phyloP scores from a whole-genome alignment of 2,797 vertebrate genomes.

The Craterocephalus amniculus region DNA sequence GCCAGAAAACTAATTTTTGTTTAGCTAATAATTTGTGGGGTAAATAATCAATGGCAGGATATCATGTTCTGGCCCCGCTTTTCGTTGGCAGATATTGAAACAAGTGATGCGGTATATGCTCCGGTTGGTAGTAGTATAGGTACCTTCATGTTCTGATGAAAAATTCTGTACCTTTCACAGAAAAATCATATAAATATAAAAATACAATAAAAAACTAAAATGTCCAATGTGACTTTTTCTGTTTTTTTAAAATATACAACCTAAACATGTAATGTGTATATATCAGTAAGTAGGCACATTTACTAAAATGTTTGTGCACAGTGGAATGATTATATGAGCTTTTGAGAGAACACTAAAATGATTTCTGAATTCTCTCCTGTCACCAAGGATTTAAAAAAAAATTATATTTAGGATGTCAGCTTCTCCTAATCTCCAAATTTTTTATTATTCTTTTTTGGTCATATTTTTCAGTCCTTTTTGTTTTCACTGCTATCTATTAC shows the following conservation, averaged over 20 bases:
- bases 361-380: conserved; percentile 49
- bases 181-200: neutral
- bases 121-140: neutral
- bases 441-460: no score
- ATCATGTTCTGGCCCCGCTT: neutral
- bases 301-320: conserved; percentile 26
- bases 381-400: no score
- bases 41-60: neutral
- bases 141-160: neutral
- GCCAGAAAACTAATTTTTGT: neutral
- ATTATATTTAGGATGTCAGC: conserved; percentile 45
- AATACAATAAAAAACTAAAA: no score
- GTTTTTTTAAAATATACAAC: neutral
- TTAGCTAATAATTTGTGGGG: conserved; percentile 7
- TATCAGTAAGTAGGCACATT: conserved; percentile 1
- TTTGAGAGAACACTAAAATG: conserved; percentile 34
- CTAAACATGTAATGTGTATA: neutral
- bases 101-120: neutral
- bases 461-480: no score
- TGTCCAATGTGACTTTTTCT: neutral
- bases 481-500: no score
- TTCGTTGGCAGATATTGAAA: neutral
- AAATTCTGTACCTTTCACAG: conserved; percentile 1
- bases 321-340: conserved; percentile 49
- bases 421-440: conserved; percentile 45